Base-by-base conservation (phyloP, 2,113 vertebrate species). In the Lathamus discolor region DNA sequence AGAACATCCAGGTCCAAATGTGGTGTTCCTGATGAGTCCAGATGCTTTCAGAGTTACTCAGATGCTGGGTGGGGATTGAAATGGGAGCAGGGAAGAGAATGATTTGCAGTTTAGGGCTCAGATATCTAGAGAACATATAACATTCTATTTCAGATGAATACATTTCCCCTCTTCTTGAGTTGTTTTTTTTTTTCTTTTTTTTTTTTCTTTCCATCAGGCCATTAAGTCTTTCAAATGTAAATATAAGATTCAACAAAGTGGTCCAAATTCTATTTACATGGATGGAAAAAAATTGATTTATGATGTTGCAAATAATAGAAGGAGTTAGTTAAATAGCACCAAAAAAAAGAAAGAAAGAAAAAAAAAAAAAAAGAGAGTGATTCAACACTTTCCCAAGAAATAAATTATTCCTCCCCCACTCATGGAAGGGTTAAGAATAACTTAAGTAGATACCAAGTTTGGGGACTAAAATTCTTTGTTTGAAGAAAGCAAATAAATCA, bases 401-500 rank as follows among this genome's bases (percentile, higher is more conserved):
- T 57, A 95, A 88, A 94, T 94, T 85, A 91, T 81, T 46, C 63
- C 88, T 8, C 15, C 13, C 7, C 1, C 29, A 9, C 4, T 19
- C 31, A 48, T 51, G n/a, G 86, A 97, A 97, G 88, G 92, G 96
- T 97, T 97, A 96, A 95, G 94, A 96, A 96, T 79, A 92, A 94
- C 86, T 92, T 95, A 96, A 97, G 78, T 78, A 97, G 95, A 92
- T 97, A 97, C 86, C 91, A 96, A 96, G 92, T 96, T 90, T 96
- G 79, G 82, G 89, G 74, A 72, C 78, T 90, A 88, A 97, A 90
- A 96, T 95, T 95, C 90, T 96, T 97, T 97, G 92, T 96, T 94
- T 89, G 93, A 94, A 94, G 85, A 96, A 95, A 97, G 93, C 80
- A 96, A 97, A 98, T 98, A 98, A 98, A 98, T 98, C 97, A 98